phyloP scores from a whole-genome alignment of 1,140 invertebrate species.

The Drosophila dunni region DNA sequence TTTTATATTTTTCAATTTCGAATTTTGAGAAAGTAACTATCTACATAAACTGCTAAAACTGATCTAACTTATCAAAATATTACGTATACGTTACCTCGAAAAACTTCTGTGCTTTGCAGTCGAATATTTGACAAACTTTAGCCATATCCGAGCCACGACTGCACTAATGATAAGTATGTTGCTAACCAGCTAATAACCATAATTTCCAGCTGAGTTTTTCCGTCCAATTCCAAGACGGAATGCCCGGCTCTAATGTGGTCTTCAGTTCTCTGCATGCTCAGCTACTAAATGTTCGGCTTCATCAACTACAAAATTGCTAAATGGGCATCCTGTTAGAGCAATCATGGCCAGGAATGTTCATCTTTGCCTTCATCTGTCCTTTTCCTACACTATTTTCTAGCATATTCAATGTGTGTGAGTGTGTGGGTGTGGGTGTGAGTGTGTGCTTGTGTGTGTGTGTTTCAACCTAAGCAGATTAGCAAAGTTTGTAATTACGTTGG shows the following conservation, averaged over 20 bases:
- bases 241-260: neutral
- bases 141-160: neutral
- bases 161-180: neutral
- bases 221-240: neutral
- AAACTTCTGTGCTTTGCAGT: no score
- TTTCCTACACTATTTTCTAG: neutral
- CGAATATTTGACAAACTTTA: no score
- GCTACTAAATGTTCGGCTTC: constrained; percentile 28
- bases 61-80: no score
- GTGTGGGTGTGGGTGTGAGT: constrained; percentile 14
- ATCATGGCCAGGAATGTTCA: constrained; percentile 21
- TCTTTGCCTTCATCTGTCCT: neutral
- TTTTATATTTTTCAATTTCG: neutral
- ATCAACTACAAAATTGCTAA: constrained; percentile 26
- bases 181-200: constrained; percentile 11
- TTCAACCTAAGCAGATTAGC: constrained; percentile 79
- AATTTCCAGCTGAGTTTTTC: constrained; percentile 12
- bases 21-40: no score
- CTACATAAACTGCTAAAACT: no score
- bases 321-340: constrained; percentile 22
- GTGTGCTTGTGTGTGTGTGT: constrained; percentile 27
- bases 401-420: no score
- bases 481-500: constrained; percentile 85
- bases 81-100: no score
- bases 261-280: neutral